Percentiles rank a stretch among this genome's conserved stretches.
phyloP scores from a whole-genome alignment of 2,888 invertebrate species.

The Drosophila phalerata region DNA sequence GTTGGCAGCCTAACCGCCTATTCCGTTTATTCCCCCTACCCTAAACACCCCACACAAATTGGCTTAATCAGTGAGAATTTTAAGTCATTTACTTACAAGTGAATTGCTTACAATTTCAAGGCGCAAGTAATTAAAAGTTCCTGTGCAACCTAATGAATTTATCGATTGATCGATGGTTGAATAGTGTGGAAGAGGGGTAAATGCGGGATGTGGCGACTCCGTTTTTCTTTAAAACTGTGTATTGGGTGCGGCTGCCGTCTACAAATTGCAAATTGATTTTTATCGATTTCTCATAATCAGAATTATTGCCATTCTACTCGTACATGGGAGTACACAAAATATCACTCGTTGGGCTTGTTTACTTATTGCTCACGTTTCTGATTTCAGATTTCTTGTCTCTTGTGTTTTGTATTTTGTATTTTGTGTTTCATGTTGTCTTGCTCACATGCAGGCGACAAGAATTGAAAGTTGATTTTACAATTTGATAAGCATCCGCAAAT shows the following conservation, averaged over 20 bases:
- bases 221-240: constrained; percentile 1
- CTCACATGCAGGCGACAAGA: constrained; percentile 48
- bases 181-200: background rate
- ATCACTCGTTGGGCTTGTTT: constrained; percentile 74
- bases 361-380: constrained; percentile 70
- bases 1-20: background rate
- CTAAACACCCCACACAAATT: constrained; percentile 36
- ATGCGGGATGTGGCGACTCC: background rate
- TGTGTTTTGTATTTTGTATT: constrained; percentile 37
- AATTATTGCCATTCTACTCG: constrained; percentile 60
- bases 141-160: constrained; percentile 36
- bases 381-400: constrained; percentile 42
- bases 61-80: constrained; percentile 57
- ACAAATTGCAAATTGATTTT: constrained; percentile 81
- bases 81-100: constrained; percentile 34
- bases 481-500: constrained; percentile 79
- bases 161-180: constrained; percentile 57
- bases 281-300: constrained; percentile 78
- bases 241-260: constrained; percentile 66
- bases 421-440: constrained; percentile 8
- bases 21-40: too few species aligned
- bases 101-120: constrained; percentile 62
- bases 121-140: constrained; percentile 64
- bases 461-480: constrained; percentile 79
- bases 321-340: constrained; percentile 62